These are phyloP conservation scores for Lycaon pictus DNA, from an alignment of 2,113 vertebrate genomes.

Conservation along the genomic window DNA sequence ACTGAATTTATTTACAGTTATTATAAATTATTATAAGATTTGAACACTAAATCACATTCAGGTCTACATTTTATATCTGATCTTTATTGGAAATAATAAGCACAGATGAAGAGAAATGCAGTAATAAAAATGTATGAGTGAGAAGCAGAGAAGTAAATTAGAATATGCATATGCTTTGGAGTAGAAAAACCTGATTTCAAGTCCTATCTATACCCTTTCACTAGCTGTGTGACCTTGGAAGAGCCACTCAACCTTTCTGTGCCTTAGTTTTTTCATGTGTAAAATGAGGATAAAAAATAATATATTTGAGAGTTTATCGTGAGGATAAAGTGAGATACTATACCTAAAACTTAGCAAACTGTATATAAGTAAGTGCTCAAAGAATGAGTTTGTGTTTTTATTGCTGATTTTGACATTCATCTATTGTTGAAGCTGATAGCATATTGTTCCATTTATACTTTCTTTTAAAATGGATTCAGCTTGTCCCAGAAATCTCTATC, in stretches of 20 bases:
- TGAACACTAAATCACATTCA: not conserved
- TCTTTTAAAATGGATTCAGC: not conserved
- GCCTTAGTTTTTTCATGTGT: not conserved
- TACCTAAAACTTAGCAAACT: slow-evolving; percentile 13
- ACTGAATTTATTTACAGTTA: slow-evolving; percentile 51
- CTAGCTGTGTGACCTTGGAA: not conserved
- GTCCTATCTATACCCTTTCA: not conserved
- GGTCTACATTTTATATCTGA: slow-evolving; percentile 35
- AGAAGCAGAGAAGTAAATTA: not conserved
- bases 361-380: not conserved
- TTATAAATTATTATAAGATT: slow-evolving; percentile 41
- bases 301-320: not conserved
- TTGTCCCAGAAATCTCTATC: slow-evolving; percentile 55
- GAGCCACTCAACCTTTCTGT: not conserved
- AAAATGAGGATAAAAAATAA: slow-evolving; percentile 45
- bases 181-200: slow-evolving; percentile 27
- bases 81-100: slow-evolving; percentile 47
- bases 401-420: slow-evolving; percentile 38
- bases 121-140: not conserved
- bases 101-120: slow-evolving; percentile 18
- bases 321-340: slow-evolving; percentile 6
- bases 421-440: not conserved
- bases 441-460: slow-evolving; percentile 33
- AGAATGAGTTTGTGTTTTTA: slow-evolving; percentile 45
- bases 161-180: slow-evolving; percentile 13